A percentile compares a stretch with the other conserved stretches of the same genome.
Evolutionary conservation across 2,797 vertebrate species (phyloP).

Genomic region (Sardinella longiceps): DNA sequence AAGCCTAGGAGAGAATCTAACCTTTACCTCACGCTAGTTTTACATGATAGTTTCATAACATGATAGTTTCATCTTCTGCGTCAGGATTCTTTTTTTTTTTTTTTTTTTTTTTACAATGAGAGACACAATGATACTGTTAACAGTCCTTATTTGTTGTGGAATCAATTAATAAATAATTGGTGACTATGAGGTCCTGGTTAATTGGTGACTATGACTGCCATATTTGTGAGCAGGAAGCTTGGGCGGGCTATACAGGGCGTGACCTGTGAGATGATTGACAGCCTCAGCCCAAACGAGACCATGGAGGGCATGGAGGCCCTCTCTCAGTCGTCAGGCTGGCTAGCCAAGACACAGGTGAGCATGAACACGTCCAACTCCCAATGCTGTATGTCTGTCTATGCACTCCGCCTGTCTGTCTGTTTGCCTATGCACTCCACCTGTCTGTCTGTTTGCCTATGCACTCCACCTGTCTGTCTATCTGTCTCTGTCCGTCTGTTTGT

Average conservation of each 20-base stretch:
- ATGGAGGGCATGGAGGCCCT: conserved; percentile 56
- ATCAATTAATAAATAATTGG: neutral
- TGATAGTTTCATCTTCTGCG: neutral
- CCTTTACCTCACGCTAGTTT: too few species aligned
- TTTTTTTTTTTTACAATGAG: too few species aligned
- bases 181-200: neutral
- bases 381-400: too few species aligned
- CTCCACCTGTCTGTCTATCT: too few species aligned
- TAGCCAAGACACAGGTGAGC: conserved; percentile 59
- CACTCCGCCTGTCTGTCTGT: neutral
- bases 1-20: too few species aligned
- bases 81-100: neutral
- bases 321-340: conserved; percentile 52
- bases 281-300: conserved; percentile 42
- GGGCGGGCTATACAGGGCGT: conserved; percentile 65
- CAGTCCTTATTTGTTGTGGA: neutral
- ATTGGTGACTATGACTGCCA: neutral
- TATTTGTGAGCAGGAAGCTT: conserved; percentile 59
- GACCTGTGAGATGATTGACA: conserved; percentile 65
- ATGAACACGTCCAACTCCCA: neutral
- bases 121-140: neutral
- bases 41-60: too few species aligned
- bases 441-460: too few species aligned
- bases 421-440: neutral
- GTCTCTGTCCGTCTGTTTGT: too few species aligned